Conservation (phyloP, 2,888 invertebrate genomes). For the Hermaeophaga mercurialis region DNA sequence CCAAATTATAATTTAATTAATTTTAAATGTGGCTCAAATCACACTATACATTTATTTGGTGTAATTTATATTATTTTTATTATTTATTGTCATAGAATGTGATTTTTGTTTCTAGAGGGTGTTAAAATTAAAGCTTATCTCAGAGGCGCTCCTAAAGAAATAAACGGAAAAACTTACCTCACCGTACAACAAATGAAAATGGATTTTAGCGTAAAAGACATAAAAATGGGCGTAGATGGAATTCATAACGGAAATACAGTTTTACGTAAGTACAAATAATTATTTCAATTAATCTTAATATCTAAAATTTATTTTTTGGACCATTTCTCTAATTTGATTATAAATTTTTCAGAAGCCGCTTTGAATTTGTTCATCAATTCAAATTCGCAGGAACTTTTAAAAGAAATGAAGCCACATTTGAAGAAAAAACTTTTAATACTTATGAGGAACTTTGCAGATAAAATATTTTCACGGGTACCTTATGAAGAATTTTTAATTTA, state of each 20-base stretch:
- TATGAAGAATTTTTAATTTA: constrained; percentile 63
- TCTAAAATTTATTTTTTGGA: not conserved
- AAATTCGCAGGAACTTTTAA: constrained; percentile 80
- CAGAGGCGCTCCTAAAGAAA: constrained; percentile 68
- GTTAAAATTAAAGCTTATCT: constrained; percentile 85
- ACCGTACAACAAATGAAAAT: constrained; percentile 78
- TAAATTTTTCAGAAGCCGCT: constrained; percentile 77
- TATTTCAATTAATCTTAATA: not conserved
- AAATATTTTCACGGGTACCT: constrained; percentile 76
- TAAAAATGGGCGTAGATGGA: constrained; percentile 85
- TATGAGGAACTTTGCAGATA: constrained; percentile 77
- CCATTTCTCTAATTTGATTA: not conserved
- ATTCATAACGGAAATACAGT: constrained; percentile 81
- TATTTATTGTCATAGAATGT: no score
- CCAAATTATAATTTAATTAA: no score
- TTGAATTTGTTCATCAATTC: constrained; percentile 85
- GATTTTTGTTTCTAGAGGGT: constrained; percentile 67
- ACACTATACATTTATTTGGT: no score
- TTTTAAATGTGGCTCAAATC: no score
- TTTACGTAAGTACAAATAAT: constrained; percentile 67
- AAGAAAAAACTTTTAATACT: constrained; percentile 76
- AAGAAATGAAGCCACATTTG: constrained; percentile 86
- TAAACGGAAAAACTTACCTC: constrained; percentile 71
- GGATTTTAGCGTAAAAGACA: constrained; percentile 83
- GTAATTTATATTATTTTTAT: no score